Percentiles rank a stretch among this genome's conserved stretches.
These are phyloP conservation scores for Coracias cyanogaster DNA, from an alignment of 2,797 vertebrate species.

Conservation along the genomic window DNA sequence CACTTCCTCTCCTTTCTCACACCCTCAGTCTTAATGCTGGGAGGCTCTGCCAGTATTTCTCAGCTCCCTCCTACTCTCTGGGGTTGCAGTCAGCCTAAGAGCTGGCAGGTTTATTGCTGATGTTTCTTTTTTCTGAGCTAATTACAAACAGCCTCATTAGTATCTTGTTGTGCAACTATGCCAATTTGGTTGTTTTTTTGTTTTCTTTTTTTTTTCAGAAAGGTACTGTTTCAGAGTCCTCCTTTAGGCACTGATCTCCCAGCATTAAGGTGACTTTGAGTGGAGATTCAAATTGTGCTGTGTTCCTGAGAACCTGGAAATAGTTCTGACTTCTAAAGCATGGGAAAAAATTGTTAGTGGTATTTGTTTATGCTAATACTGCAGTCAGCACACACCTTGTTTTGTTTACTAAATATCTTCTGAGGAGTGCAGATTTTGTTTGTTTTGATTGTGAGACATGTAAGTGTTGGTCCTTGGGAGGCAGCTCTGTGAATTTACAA, in stretches of 20 bases:
- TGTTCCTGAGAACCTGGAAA: not conserved
- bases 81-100: not conserved
- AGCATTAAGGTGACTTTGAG: not conserved
- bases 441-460: slow-evolving; percentile 47
- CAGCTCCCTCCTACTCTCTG: slow-evolving; percentile 24
- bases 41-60: slow-evolving; percentile 41
- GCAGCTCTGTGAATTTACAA: slow-evolving; percentile 39
- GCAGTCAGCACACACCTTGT: slow-evolving; percentile 43
- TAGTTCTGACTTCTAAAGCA: not conserved
- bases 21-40: not conserved
- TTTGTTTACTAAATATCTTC: slow-evolving; percentile 52
- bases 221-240: not conserved
- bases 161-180: not conserved
- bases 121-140: not conserved
- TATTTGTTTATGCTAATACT: slow-evolving; percentile 56
- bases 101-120: slow-evolving; percentile 54
- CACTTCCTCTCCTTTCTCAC: slow-evolving; percentile 18
- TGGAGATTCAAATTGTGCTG: not conserved
- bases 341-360: not conserved
- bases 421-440: slow-evolving; percentile 37
- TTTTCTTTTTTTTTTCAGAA: not conserved
- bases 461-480: slow-evolving; percentile 47
- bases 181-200: not conserved
- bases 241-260: not conserved
- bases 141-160: slow-evolving; percentile 47